A percentile compares a stretch with the other conserved stretches of the same genome.
Conservation (phyloP, 2,888 invertebrate species). For the Orchesellides sinensis region DNA sequence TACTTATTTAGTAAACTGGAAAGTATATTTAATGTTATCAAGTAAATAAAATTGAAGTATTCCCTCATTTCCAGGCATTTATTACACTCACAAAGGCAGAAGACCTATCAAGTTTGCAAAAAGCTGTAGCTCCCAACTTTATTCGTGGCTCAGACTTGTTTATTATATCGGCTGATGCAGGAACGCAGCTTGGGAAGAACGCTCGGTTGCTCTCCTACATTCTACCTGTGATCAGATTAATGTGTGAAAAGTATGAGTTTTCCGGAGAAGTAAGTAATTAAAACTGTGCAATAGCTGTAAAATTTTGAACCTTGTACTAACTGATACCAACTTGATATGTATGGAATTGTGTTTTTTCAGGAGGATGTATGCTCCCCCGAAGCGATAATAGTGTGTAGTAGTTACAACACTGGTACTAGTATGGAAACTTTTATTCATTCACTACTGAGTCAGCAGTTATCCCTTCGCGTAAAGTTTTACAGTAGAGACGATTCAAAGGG, state of each 20-base stretch:
- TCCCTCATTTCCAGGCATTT: slow-evolving; percentile 19
- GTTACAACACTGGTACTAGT: not conserved
- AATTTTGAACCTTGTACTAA: no score
- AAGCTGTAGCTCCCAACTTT: slow-evolving; percentile 23
- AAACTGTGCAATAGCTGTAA: no score
- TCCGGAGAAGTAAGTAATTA: not conserved
- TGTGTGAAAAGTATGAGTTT: slow-evolving; percentile 3
- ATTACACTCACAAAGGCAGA: no score
- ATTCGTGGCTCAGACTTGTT: not conserved
- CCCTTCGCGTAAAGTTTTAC: slow-evolving; percentile 14
- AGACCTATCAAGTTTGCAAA: slow-evolving; percentile 15
- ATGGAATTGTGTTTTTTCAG: not conserved
- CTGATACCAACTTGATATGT: no score
- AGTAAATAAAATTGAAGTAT: not conserved
- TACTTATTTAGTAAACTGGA: not conserved
- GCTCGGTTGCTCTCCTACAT: slow-evolving; percentile 7
- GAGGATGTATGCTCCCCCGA: slow-evolving; percentile 8
- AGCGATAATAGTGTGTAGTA: slow-evolving; percentile 17
- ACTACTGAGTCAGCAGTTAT: slow-evolving; percentile 2
- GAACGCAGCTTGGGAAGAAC: not conserved
- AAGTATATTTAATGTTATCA: not conserved
- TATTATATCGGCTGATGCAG: slow-evolving; percentile 15
- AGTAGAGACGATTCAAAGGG: not conserved
- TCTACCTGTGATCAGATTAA: slow-evolving; percentile 11
- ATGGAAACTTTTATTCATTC: slow-evolving; percentile 2